Percentiles rank a stretch among this genome's conserved stretches.
These are phyloP conservation scores for Montifringilla adamsi DNA, from an alignment of 2,113 vertebrate genomes.

Conservation along the genomic window DNA sequence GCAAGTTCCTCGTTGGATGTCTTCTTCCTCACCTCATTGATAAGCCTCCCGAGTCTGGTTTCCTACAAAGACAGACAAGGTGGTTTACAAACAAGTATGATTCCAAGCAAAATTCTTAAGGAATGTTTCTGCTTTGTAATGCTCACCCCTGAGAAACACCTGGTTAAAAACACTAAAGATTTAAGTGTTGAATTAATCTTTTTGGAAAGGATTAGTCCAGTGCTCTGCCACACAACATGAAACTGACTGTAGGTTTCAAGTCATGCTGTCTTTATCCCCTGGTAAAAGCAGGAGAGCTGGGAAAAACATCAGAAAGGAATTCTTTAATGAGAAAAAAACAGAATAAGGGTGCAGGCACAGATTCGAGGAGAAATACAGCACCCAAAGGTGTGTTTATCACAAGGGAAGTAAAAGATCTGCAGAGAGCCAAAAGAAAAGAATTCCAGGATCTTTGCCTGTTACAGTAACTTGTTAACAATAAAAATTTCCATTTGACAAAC, in stretches of 20 bases:
- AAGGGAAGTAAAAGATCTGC: fast-evolving
- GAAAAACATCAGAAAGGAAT: background rate
- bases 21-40: constrained; percentile 94
- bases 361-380: background rate
- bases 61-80: constrained; percentile 74
- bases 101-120: background rate
- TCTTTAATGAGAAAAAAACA: background rate
- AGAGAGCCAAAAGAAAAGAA: background rate
- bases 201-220: background rate
- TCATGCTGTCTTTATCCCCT: background rate
- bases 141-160: background rate
- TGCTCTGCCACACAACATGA: fast-evolving
- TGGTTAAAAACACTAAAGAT: background rate
- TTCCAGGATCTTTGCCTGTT: background rate
- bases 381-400: background rate
- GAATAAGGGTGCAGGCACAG: background rate
- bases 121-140: background rate
- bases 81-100: background rate
- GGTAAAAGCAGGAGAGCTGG: background rate
- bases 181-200: background rate
- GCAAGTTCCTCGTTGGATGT: constrained; percentile 92
- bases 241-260: background rate
- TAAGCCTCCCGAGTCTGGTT: constrained; percentile 91
- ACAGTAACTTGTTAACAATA: fast-evolving
- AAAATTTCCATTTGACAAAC: background rate